Conservation (phyloP, 2,888 invertebrate species). For the Psylliodes chrysocephalus region DNA sequence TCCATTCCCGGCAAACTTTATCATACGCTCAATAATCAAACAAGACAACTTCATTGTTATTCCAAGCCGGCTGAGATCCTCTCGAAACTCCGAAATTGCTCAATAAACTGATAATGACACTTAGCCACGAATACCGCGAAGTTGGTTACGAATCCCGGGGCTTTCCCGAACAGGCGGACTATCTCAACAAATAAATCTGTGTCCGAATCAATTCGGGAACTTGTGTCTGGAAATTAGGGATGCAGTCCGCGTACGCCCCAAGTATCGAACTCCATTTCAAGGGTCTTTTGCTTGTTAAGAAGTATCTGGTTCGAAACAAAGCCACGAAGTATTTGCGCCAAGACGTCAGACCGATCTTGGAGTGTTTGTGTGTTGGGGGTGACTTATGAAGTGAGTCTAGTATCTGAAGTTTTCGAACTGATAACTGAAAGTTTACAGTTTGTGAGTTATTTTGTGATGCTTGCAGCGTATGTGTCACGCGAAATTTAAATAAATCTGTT, state of each 20-base stretch:
- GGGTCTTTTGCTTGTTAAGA: slow-evolving; percentile 30
- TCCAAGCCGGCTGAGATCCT: slow-evolving; percentile 9
- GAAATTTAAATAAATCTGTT: no score
- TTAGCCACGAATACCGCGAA: slow-evolving; percentile 12
- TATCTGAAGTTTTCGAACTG: slow-evolving; percentile 10
- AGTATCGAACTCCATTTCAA: slow-evolving; percentile 24
- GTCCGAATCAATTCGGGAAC: slow-evolving; percentile 33
- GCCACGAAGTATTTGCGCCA: slow-evolving; percentile 2
- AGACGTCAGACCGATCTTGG: neutral
- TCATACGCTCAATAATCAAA: slow-evolving; percentile 21
- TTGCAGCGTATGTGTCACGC: neutral
- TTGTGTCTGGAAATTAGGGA: slow-evolving; percentile 22
- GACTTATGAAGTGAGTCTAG: slow-evolving; percentile 17
- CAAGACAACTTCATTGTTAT: slow-evolving; percentile 22
- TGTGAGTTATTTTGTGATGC: neutral
- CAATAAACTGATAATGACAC: slow-evolving; percentile 29
- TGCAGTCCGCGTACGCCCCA: slow-evolving; percentile 27
- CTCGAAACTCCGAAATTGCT: slow-evolving; percentile 19
- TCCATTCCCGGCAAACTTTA: slow-evolving; percentile 6
- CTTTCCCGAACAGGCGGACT: slow-evolving; percentile 20
- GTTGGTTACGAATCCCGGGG: neutral
- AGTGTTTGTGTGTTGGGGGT: neutral
- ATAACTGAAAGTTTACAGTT: neutral
- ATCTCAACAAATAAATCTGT: slow-evolving; percentile 38
- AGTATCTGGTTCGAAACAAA: slow-evolving; percentile 27